Evolutionary conservation across 2,797 vertebrate species (phyloP).

Genomic region (Eidolon dupreanum): DNA sequence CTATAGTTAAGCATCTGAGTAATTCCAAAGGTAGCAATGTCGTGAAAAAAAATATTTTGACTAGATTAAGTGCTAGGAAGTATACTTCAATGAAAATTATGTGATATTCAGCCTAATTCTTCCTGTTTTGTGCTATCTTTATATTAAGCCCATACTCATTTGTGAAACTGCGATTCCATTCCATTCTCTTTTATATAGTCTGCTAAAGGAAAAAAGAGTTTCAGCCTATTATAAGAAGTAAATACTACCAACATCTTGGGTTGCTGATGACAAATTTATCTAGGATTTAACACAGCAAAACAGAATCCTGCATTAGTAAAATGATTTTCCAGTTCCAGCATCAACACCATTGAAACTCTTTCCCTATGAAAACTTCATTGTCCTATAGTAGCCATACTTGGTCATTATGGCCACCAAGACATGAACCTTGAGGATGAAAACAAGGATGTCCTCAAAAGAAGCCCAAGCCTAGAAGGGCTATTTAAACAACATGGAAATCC

Average conservation of each 20-base stretch:
- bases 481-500: not conserved
- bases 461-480: not conserved
- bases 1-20: conserved; percentile 24
- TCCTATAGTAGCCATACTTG: not conserved
- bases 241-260: not conserved
- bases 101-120: not conserved
- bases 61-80: conserved; percentile 45
- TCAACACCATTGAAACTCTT: not conserved
- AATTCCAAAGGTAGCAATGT: conserved; percentile 35
- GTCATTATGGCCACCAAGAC: not conserved
- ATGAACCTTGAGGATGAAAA: not conserved
- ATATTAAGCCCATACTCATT: conserved; percentile 5
- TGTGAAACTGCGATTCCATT: not conserved
- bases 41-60: conserved; percentile 64
- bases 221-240: not conserved
- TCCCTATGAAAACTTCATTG: not conserved
- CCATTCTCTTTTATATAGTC: not conserved
- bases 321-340: not conserved
- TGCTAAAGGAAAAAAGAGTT: conserved; percentile 9
- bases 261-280: not conserved
- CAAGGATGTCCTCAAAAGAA: not conserved
- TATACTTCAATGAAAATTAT: conserved; percentile 44
- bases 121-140: conserved; percentile 14
- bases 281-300: conserved; percentile 41
- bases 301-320: not conserved